These are phyloP conservation scores for Rhea pennata DNA, from an alignment of 2,113 vertebrate species.

Conservation along the genomic window DNA sequence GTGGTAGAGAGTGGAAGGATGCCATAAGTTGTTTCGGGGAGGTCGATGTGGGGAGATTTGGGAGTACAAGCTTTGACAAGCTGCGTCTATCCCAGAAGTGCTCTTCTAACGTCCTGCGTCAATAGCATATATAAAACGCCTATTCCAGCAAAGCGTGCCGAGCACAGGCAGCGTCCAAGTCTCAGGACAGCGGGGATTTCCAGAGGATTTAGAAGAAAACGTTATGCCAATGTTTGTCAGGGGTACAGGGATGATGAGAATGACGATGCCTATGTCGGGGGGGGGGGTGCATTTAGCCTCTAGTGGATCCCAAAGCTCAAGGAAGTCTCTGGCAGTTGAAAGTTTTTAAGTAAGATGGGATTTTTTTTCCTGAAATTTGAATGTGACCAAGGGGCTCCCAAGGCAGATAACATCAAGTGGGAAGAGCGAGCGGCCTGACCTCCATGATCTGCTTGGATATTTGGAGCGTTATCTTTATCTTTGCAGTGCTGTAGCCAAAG, in stretches of 20 bases:
- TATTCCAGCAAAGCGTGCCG: neutral
- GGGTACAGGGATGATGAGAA: neutral
- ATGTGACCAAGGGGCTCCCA: constrained; percentile 19
- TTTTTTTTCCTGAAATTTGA: neutral
- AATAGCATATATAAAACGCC: neutral
- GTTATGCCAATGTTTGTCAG: constrained; percentile 22
- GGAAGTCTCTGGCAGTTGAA: neutral
- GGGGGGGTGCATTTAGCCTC: neutral
- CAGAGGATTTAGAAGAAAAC: constrained; percentile 39
- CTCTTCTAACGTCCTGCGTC: neutral
- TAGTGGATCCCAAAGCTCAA: neutral
- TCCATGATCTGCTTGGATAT: constrained; percentile 45
- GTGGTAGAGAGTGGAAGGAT: neutral
- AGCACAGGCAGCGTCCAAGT: neutral
- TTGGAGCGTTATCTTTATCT: constrained; percentile 49
- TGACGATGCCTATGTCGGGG: neutral
- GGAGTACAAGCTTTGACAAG: neutral
- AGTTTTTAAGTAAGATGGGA: neutral
- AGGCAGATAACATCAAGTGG: constrained; percentile 52
- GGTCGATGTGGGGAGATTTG: neutral
- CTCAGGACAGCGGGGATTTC: constrained; percentile 36
- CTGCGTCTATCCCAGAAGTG: neutral
- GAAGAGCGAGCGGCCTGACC: constrained; percentile 40
- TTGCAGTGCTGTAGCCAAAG: constrained; percentile 4
- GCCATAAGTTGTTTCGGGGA: neutral